Base-by-base conservation (phyloP, 1,140 invertebrate species). In the Bombus vancouverensis region DNA sequence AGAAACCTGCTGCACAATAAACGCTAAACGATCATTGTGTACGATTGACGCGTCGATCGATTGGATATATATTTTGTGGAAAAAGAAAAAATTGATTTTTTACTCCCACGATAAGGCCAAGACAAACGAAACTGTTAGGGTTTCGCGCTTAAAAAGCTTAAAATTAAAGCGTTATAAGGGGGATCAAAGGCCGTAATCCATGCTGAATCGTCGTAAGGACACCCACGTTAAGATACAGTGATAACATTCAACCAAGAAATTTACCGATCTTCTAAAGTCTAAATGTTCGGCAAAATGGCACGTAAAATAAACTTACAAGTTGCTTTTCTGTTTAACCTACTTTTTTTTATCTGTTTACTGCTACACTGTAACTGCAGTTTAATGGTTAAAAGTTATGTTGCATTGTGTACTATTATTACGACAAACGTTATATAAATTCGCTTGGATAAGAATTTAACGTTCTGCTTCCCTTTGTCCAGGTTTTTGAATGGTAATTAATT, bases 401-500 rank as follows among this genome's bases (percentile, higher is more conserved):
- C 0, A 71, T 37, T 10, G 4, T n/a, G 37, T 4, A 25, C 25
- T 70, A 34, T 70, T n/a, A 39, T 28, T 25, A 39, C 18, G 34
- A 28, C 3, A 12, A 22, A 32, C 2, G 34, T 10, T 25, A 70
- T 22, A 5, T 53, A 53, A 37, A 37, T 70, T 39, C 34, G 3
- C 10, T 28, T 10, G 1, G 22, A 25, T 12, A 25, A 39, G 10
- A 37, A 70, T 25, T 4, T 13, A 70, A 8, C 22, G 9, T 68
- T 25, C 8, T 68, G 15, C 3, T 37, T 25, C 18, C 2, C 0
- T 37, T 22, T 10, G 22, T 8, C 13, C 1, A 15, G 3, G 0
- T 62, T 62, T 62, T 62, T 62, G 28, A 13, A 62, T 62, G 12
- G 0, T 2, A 53, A 53, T 53, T 53, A 8, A 53, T 53, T 22